These are phyloP conservation scores for Diplogasteroides magnus DNA, from an alignment of 1,140 invertebrate species.

Conservation along the genomic window DNA sequence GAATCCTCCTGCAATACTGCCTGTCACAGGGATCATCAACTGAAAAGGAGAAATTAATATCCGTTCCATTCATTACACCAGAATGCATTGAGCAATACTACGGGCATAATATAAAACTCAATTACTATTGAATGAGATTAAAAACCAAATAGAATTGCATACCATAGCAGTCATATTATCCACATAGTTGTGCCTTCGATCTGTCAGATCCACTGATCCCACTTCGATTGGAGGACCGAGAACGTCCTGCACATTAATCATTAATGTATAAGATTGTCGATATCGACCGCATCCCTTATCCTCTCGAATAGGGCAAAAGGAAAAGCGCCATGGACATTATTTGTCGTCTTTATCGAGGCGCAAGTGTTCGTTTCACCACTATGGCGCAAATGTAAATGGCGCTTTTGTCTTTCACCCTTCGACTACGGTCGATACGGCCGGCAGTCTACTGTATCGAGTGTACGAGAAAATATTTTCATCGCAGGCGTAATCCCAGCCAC, in stretches of 20 bases:
- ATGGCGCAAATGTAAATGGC: too few species aligned
- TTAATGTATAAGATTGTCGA: too few species aligned
- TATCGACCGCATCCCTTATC: too few species aligned
- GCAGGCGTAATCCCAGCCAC: too few species aligned
- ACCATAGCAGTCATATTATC: conserved; percentile 42
- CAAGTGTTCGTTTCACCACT: too few species aligned
- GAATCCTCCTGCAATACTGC: conserved; percentile 10
- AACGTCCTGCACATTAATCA: conserved; percentile 18
- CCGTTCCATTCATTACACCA: neutral
- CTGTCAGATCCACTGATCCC: conserved; percentile 43
- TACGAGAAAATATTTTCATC: too few species aligned
- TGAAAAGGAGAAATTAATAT: conserved; percentile 7
- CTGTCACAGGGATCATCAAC: conserved; percentile 10
- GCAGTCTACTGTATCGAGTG: too few species aligned
- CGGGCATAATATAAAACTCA: neutral
- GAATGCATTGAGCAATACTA: conserved; percentile 5
- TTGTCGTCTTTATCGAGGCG: too few species aligned
- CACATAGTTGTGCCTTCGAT: conserved; percentile 43
- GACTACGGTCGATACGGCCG: too few species aligned
- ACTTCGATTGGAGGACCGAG: conserved; percentile 44
- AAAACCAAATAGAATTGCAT: too few species aligned
- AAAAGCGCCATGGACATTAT: neutral
- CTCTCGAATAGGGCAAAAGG: conserved; percentile 5
- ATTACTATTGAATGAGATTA: conserved; percentile 9
- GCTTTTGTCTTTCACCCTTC: too few species aligned